Base-by-base conservation (phyloP, 30 jellyfish, hydroid and myxozoan genomes). In the Aurelia aurita region DNA sequence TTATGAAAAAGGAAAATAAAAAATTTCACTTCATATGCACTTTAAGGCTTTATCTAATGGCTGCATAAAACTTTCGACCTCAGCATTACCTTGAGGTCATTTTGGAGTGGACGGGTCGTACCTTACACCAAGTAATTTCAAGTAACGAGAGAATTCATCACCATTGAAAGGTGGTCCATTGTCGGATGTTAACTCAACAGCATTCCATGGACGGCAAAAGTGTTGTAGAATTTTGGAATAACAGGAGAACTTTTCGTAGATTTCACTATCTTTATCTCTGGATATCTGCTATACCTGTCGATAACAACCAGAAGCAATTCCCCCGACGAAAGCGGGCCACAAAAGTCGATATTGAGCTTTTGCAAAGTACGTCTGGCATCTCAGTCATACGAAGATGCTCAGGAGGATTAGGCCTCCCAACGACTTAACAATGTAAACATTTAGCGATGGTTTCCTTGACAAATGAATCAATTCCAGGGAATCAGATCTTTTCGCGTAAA, bases 161-260 rank as follows among this genome's bases (percentile, higher is more conserved):
- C 91, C 91, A 54, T 76, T 61, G 49, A 49, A 75, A 19, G 96
- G 91, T 20, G 96, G 96, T 63, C 92, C 87, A 61, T 69, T 87
- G 43, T 65, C 94, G 53, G 88, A 66, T 23, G 71, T 67, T 22
- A 78, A 29, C 44, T 76, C 69, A 62, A 34, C 32, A 71, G 86
- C 28, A 76, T 75, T 28, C 87, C 79, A 54, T 59, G 75, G 27
- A 28, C 89, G 35, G 83, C 82, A 49, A 72, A 34, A 57, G 73
- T 84, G 20, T 73, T 55, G 44, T 84, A 89, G 58, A 84, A 29
- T 26, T 82, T 59, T 21, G 89, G 89, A 57, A 84, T 35, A 34
- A 49, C 95, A 12, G 64, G 90, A 44, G 67, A 49, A 23, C 72
- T 77, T n/a, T n/a, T n/a, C n/a, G n/a, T n/a, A n/a, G n/a, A n/a